Conservation (phyloP, 2,888 invertebrate species). For the Drepana falcataria region DNA sequence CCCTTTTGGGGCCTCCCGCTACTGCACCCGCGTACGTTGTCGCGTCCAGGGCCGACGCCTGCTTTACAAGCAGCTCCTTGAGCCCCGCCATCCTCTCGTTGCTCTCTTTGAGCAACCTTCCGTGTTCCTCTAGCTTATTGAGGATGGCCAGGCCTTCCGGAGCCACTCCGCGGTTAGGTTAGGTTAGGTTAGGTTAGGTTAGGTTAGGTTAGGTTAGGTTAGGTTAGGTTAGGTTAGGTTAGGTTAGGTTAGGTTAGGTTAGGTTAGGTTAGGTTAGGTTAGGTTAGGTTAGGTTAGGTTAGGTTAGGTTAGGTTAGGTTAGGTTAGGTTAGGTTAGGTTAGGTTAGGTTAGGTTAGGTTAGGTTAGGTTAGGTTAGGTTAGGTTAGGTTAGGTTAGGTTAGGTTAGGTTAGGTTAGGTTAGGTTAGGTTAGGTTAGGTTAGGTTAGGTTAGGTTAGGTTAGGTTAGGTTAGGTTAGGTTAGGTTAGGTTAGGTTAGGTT, state of each 20-base stretch:
- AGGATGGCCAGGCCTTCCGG: too few species aligned
- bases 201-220: constrained; percentile 1
- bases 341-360: constrained; percentile 14
- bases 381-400: constrained; percentile 11
- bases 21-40: too few species aligned
- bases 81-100: too few species aligned
- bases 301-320: constrained; percentile 16
- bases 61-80: too few species aligned
- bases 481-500: too few species aligned
- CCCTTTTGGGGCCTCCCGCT: too few species aligned
- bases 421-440: constrained; percentile 1
- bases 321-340: constrained; percentile 16
- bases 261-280: constrained; percentile 12
- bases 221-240: constrained; percentile 2
- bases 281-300: constrained; percentile 16
- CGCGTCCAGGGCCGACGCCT: too few species aligned
- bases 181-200: constrained; percentile 1
- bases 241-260: constrained; percentile 2
- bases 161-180: not conserved
- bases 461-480: too few species aligned
- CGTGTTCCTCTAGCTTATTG: too few species aligned
- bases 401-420: constrained; percentile 2
- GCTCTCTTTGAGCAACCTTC: too few species aligned
- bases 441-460: too few species aligned
- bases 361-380: constrained; percentile 12